Evolutionary conservation across 2,797 vertebrate species (phyloP).

Genomic region (Pangasius sanitwongsei): DNA sequence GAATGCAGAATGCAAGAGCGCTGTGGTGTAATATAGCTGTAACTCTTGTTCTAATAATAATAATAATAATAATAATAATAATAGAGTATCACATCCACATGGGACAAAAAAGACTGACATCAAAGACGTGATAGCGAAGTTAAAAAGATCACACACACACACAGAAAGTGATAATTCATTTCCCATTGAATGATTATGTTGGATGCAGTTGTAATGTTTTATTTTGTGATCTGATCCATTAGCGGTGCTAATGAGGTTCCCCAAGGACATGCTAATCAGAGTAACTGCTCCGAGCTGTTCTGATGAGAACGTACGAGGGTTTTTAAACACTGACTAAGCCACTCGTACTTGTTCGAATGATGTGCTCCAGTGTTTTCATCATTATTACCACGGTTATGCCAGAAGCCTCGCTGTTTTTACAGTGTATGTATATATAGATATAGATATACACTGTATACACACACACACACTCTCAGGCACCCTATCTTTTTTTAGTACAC

Average conservation of each 20-base stretch:
- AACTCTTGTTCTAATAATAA: not conserved
- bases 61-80: not conserved
- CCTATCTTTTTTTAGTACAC: too few species aligned
- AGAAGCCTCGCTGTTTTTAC: not conserved
- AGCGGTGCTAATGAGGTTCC: not conserved
- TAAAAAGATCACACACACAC: not conserved
- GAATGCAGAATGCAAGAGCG: not conserved
- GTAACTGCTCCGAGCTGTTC: not conserved
- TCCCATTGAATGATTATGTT: not conserved
- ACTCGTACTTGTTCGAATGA: not conserved
- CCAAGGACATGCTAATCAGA: conserved; percentile 14
- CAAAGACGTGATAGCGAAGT: not conserved
- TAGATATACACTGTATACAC: too few species aligned
- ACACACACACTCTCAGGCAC: too few species aligned
- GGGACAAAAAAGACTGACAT: not conserved
- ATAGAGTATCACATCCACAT: not conserved
- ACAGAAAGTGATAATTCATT: not conserved
- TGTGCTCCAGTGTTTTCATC: not conserved
- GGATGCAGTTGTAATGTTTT: not conserved
- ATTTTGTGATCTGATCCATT: conserved; percentile 16
- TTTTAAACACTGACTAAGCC: not conserved
- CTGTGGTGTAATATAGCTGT: not conserved
- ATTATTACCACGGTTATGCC: not conserved
- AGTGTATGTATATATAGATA: too few species aligned
- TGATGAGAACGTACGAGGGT: not conserved